These are phyloP conservation scores for Puma concolor DNA, from an alignment of 2,113 vertebrate genomes.

Conservation along the genomic window DNA sequence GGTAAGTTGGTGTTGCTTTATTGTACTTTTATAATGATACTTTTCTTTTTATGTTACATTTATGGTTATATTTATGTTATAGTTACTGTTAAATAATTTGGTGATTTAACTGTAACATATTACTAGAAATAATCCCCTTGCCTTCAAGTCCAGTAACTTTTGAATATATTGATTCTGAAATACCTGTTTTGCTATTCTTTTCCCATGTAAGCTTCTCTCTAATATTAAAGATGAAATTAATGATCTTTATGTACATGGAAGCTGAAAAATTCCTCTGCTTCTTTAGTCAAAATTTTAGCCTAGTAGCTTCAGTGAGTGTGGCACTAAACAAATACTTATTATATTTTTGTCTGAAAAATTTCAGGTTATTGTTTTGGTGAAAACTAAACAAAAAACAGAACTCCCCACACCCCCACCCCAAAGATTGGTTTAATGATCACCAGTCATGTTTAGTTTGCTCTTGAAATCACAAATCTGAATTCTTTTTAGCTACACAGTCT, in stretches of 20 bases:
- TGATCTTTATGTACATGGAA: neutral
- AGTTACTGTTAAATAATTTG: slow-evolving; percentile 46
- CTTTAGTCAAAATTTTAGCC: slow-evolving; percentile 3
- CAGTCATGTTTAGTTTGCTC: slow-evolving; percentile 16
- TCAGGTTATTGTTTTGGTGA: neutral
- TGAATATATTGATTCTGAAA: slow-evolving; percentile 34
- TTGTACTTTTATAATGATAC: slow-evolving; percentile 38
- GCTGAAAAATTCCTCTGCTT: slow-evolving; percentile 20
- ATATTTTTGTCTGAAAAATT: slow-evolving; percentile 17
- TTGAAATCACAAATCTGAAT: slow-evolving; percentile 44
- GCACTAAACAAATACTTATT: slow-evolving; percentile 24
- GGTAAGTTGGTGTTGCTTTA: slow-evolving; percentile 88
- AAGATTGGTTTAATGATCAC: slow-evolving; percentile 33
- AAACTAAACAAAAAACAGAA: neutral
- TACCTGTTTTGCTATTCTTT: slow-evolving; percentile 25
- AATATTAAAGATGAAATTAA: slow-evolving; percentile 45
- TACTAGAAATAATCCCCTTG: slow-evolving; percentile 37
- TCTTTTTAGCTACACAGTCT: slow-evolving; percentile 2
- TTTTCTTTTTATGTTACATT: slow-evolving; percentile 49
- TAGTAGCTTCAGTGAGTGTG: neutral
- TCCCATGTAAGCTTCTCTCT: neutral
- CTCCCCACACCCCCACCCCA: neutral
- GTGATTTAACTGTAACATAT: slow-evolving; percentile 22
- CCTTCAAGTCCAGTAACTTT: neutral
- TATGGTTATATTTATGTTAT: neutral